Evolutionary conservation across 2,797 vertebrate species (phyloP).

Genomic region (Phalanger gymnotis): DNA sequence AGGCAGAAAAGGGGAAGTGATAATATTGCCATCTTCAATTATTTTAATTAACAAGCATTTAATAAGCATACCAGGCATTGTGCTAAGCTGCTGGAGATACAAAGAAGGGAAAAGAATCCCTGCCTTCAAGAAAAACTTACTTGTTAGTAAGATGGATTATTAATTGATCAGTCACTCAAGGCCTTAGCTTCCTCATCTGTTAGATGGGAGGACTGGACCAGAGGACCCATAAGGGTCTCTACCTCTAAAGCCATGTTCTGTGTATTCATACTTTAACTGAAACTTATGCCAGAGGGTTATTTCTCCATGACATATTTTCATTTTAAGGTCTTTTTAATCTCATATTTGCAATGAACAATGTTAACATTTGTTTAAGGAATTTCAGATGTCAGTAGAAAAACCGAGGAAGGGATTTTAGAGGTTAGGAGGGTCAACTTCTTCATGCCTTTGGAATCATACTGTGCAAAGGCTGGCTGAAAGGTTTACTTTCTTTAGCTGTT

Average conservation of each 20-base stretch:
- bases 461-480: background rate
- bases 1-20: background rate
- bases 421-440: background rate
- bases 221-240: background rate
- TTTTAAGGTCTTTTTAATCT: background rate
- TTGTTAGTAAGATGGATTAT: background rate
- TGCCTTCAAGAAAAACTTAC: background rate
- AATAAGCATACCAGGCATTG: background rate
- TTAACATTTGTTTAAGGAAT: background rate
- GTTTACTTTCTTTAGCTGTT: background rate
- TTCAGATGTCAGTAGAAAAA: background rate
- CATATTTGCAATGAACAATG: background rate
- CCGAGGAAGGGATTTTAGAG: background rate
- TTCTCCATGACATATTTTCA: background rate
- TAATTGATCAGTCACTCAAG: background rate
- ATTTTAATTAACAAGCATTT: background rate
- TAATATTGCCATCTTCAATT: background rate
- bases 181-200: background rate
- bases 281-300: background rate
- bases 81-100: background rate
- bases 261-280: background rate
- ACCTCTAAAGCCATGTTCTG: background rate
- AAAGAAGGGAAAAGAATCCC: background rate
- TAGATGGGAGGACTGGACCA: background rate
- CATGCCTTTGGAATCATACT: background rate